Conservation (phyloP, 2,888 invertebrate species). For the Zygothrica quintamaculata region DNA sequence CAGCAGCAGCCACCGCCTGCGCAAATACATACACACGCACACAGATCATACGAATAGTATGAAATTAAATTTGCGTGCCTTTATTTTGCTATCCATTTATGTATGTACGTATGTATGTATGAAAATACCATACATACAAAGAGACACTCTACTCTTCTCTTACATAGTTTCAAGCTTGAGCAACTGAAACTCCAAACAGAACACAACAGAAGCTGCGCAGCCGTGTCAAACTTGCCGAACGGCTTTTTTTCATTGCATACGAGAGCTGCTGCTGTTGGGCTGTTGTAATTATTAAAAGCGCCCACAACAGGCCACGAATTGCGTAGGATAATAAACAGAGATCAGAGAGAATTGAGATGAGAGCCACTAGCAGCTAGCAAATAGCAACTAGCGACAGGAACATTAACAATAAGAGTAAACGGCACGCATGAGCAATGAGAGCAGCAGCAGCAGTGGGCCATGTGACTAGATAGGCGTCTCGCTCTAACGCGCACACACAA, state of each 20-base stretch:
- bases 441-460: constrained; percentile 32
- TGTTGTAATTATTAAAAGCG: constrained; percentile 47
- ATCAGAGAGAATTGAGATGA: constrained; percentile 28
- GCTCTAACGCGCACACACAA: constrained; percentile 63
- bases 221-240: constrained; percentile 46
- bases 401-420: constrained; percentile 54
- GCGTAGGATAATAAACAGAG: constrained; percentile 67
- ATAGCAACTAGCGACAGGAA: constrained; percentile 21
- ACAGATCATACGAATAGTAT: too few relatives aligned
- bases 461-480: constrained; percentile 68
- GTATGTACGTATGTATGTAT: too few relatives aligned
- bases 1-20: constrained; percentile 42
- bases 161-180: constrained; percentile 12
- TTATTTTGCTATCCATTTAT: constrained; percentile 45
- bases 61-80: constrained; percentile 43
- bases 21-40: constrained; percentile 23
- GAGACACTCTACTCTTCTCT: too few relatives aligned
- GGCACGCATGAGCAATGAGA: constrained; percentile 73
- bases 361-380: too few relatives aligned
- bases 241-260: constrained; percentile 42
- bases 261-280: constrained; percentile 15
- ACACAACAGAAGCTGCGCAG: constrained; percentile 33
- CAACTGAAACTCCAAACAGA: constrained; percentile 58
- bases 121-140: too few relatives aligned
- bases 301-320: constrained; percentile 48